Base-by-base conservation (phyloP, 2,113 vertebrate species). In the Nanorana parkeri region DNA sequence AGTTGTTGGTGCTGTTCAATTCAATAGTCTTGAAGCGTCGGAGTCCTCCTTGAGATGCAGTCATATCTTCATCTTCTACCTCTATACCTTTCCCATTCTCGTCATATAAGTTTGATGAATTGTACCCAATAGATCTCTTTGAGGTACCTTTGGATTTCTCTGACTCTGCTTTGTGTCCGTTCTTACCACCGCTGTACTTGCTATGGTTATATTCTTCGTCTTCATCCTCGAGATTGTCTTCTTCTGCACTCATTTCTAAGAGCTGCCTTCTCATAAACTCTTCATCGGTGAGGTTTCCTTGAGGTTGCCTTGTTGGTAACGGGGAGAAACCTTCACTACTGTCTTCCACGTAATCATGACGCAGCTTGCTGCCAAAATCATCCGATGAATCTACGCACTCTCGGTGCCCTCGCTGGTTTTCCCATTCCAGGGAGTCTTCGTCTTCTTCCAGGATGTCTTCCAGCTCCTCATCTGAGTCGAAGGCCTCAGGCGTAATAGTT, bases 11-110 rank as follows among this genome's bases (percentile, higher is more conserved):
- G 86, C 96, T 98, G 87, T 99, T 99, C 80, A 99, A 90, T 80
- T 99, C 97, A 1, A 99, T 99, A 21, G 98, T 99, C 88, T 99
- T 99, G 89, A 99, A 99, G 71, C 98, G 94, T 6, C 98, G 91
- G 55, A 99, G 92, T 0, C 98, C 97, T 0, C 97, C 97, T 86
- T 99, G 97, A 5, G 95, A 93, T 0, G 95, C 93, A 85, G 95
- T 94, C 41, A 94, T 72, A 60, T 95, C 91, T 0, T 97, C 95
- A 0, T 92, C 86, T 0, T 87, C 92, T 0, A 58, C 77, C 51
- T 92, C 91, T 47, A 93, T 88, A 17, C 88, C 92, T 84, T 90
- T 92, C 8, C 94, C 93, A 64, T 96, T 96, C 66, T 96, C 95
- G 54, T 96, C 96, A 78, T 94, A 95, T 41, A 96, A 93, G 29